phyloP scores from a whole-genome alignment of 2,888 invertebrate genomes.

The Bedellia somnulentella region DNA sequence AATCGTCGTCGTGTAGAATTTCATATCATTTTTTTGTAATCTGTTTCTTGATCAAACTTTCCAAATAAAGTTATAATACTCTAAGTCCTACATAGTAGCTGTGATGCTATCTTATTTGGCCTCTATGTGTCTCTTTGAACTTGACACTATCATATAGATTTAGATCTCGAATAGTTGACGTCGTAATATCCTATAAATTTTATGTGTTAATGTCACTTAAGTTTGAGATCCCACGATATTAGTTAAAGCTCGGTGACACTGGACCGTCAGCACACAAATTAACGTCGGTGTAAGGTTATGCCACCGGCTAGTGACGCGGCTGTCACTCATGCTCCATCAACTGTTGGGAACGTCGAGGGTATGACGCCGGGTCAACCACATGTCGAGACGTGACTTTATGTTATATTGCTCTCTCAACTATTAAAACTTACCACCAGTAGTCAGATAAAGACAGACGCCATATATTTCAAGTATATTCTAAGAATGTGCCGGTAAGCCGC shows the following conservation, averaged over 20 bases:
- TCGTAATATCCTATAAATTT: slow-evolving; percentile 40
- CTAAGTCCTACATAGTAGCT: too few relatives aligned
- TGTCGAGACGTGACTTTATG: slow-evolving; percentile 51
- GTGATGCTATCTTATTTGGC: too few relatives aligned
- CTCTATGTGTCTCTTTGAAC: too few relatives aligned
- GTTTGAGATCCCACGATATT: slow-evolving; percentile 43
- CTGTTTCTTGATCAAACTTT: too few relatives aligned
- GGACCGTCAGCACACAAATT: slow-evolving; percentile 40
- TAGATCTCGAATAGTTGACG: slow-evolving; percentile 48
- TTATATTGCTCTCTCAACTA: slow-evolving; percentile 45
- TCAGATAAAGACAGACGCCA: slow-evolving; percentile 42
- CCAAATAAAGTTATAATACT: too few relatives aligned
- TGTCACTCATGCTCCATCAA: slow-evolving; percentile 62
- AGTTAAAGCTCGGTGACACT: slow-evolving; percentile 29
- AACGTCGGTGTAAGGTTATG: slow-evolving; percentile 52
- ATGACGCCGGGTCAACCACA: slow-evolving; percentile 55
- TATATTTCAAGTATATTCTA: slow-evolving; percentile 25
- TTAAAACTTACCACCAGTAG: slow-evolving; percentile 29
- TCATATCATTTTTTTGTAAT: too few relatives aligned
- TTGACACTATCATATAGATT: too few relatives aligned
- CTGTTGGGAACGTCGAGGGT: slow-evolving; percentile 49
- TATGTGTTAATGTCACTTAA: slow-evolving; percentile 31
- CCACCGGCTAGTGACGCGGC: slow-evolving; percentile 30
- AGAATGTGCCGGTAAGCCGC: slow-evolving; percentile 28
- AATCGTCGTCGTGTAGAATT: too few relatives aligned